phyloP scores from a whole-genome alignment of 2,888 invertebrate genomes.

The Epirrhoe tristata region DNA sequence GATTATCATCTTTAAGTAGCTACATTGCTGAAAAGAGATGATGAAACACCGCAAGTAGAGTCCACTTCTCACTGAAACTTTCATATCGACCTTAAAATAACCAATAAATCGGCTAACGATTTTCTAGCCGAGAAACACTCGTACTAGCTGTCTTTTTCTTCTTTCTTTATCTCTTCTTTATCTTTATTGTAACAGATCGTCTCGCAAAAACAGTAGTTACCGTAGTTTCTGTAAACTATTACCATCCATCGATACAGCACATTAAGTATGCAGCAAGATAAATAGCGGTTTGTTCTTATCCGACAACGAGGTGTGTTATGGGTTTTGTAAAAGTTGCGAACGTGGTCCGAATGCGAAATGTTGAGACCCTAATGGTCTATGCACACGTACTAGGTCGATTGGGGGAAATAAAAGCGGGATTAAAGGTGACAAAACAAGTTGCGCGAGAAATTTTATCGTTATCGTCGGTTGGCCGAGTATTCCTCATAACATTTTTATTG shows the following conservation, averaged over 20 bases:
- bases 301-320: slow-evolving; percentile 21
- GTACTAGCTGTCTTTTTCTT: too few relatives aligned
- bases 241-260: slow-evolving; percentile 26
- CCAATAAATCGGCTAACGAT: too few relatives aligned
- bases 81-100: too few relatives aligned
- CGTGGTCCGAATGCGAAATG: slow-evolving; percentile 17
- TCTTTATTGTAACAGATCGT: background rate
- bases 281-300: slow-evolving; percentile 21
- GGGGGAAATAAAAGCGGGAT: background rate
- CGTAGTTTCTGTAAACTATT: background rate
- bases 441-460: background rate
- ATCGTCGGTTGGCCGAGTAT: too few relatives aligned
- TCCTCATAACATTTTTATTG: background rate
- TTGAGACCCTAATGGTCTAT: slow-evolving; percentile 1
- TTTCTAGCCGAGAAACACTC: too few relatives aligned
- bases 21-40: too few relatives aligned
- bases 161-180: too few relatives aligned
- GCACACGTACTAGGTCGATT: background rate
- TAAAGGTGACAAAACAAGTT: background rate
- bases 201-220: background rate
- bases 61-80: too few relatives aligned
- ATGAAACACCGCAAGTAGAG: too few relatives aligned
- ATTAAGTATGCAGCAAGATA: slow-evolving; percentile 34
- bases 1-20: too few relatives aligned
- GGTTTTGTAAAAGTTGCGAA: slow-evolving; percentile 17